These are phyloP conservation scores for Dolomedes plantarius DNA, from an alignment of 2,888 invertebrate genomes.

Conservation along the genomic window DNA sequence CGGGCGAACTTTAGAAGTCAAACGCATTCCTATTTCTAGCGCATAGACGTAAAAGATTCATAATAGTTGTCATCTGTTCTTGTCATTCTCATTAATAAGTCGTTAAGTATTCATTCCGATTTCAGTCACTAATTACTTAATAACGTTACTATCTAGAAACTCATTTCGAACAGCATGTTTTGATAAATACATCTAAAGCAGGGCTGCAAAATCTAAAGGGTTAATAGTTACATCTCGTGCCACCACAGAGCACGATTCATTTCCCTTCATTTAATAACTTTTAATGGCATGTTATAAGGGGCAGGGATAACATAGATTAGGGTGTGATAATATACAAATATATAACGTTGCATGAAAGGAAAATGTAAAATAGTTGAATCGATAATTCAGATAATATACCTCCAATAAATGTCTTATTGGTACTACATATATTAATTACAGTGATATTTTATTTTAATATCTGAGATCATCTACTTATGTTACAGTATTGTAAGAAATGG, in stretches of 20 bases:
- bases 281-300: not conserved
- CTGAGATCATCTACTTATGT: no score
- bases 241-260: not conserved
- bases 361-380: no score
- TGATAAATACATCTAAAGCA: constrained; percentile 21
- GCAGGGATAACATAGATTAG: not conserved
- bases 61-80: constrained; percentile 52
- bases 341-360: no score
- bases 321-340: not conserved
- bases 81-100: constrained; percentile 64
- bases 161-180: constrained; percentile 17
- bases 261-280: not conserved
- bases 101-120: constrained; percentile 27
- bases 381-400: no score
- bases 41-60: constrained; percentile 50
- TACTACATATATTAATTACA: no score
- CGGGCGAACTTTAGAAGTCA: not conserved
- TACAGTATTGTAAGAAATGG: no score
- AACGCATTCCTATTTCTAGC: constrained; percentile 32
- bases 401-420: no score
- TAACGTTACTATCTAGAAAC: constrained; percentile 29
- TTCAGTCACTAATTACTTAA: constrained; percentile 53
- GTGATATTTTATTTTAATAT: no score
- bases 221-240: not conserved
- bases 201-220: not conserved